A percentile compares a stretch with the other conserved stretches of the same genome.
phyloP scores from a whole-genome alignment of 2,888 invertebrate genomes.

The Iselma pallidipennis region DNA sequence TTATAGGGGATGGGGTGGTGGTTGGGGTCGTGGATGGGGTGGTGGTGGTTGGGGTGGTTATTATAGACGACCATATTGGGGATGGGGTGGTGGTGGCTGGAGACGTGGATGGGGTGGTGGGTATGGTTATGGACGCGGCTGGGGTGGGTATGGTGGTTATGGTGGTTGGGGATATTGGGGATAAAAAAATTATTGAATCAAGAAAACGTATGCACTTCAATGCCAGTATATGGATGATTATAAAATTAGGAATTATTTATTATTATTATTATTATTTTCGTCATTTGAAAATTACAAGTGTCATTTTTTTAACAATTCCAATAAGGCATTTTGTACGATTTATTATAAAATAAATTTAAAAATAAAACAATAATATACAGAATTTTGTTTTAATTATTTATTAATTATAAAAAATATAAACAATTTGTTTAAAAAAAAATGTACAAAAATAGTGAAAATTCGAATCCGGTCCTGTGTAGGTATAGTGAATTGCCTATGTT shows the following conservation, averaged over 20 bases:
- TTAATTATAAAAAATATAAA: too few species aligned
- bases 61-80: slow-evolving; percentile 9
- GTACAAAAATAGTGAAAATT: too few species aligned
- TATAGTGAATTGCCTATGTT: too few species aligned
- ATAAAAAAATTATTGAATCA: neutral
- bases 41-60: slow-evolving; percentile 28
- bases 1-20: slow-evolving; percentile 21
- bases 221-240: neutral
- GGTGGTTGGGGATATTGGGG: slow-evolving; percentile 25
- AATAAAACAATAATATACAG: neutral
- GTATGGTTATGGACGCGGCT: slow-evolving; percentile 24
- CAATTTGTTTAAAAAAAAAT: too few species aligned
- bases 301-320: neutral
- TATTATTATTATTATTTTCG: neutral
- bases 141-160: slow-evolving; percentile 26
- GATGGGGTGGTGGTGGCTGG: slow-evolving; percentile 18
- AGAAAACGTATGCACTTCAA: neutral
- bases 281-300: neutral
- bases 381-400: neutral
- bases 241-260: neutral
- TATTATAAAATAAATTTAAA: neutral
- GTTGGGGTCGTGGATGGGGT: slow-evolving; percentile 17
- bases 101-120: slow-evolving; percentile 23
- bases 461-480: too few species aligned
- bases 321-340: neutral